Percentiles rank a stretch among this genome's conserved stretches.
These are phyloP conservation scores for Oryzias woworae DNA, from an alignment of 2,113 vertebrate species.

Conservation along the genomic window DNA sequence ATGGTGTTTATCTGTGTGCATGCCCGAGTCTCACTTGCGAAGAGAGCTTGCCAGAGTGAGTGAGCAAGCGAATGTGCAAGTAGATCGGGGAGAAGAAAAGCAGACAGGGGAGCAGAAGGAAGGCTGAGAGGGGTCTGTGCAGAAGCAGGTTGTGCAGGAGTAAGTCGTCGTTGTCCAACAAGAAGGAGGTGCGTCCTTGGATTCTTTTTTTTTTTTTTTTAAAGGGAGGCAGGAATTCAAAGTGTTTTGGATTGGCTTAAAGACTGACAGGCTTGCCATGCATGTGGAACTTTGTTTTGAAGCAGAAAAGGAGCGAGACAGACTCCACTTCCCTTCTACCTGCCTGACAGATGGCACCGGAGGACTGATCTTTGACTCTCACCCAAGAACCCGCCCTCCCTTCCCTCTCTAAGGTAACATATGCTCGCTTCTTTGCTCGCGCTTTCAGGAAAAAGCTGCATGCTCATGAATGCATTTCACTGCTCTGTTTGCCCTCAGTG, in stretches of 20 bases:
- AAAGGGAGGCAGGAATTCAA: slow-evolving; percentile 31
- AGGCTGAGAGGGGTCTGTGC: slow-evolving; percentile 25
- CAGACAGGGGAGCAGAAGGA: slow-evolving; percentile 43
- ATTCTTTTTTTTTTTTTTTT: slow-evolving; percentile 19
- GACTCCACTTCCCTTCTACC: slow-evolving; percentile 49
- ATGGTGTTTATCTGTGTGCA: slow-evolving; percentile 24
- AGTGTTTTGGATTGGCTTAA: slow-evolving; percentile 40
- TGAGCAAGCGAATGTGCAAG: slow-evolving; percentile 31
- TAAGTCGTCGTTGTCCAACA: slow-evolving; percentile 44
- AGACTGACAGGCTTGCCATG: slow-evolving; percentile 40
- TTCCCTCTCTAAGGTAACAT: slow-evolving; percentile 66
- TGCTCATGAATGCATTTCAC: slow-evolving; percentile 31
- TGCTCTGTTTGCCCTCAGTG: slow-evolving; percentile 45
- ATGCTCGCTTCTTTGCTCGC: slow-evolving; percentile 29
- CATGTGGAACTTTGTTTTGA: slow-evolving; percentile 52
- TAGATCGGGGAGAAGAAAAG: slow-evolving; percentile 46
- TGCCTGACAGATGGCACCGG: slow-evolving; percentile 68
- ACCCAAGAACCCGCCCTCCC: slow-evolving; percentile 27
- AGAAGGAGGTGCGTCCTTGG: slow-evolving; percentile 38
- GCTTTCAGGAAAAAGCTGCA: slow-evolving; percentile 10
- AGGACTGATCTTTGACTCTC: slow-evolving; percentile 68
- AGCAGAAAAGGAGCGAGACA: slow-evolving; percentile 28
- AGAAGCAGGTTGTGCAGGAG: slow-evolving; percentile 37
- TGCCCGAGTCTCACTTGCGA: slow-evolving; percentile 34
- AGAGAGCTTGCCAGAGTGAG: slow-evolving; percentile 54